Conservation (phyloP, 2,113 vertebrate species). For the Nicator chloris region DNA sequence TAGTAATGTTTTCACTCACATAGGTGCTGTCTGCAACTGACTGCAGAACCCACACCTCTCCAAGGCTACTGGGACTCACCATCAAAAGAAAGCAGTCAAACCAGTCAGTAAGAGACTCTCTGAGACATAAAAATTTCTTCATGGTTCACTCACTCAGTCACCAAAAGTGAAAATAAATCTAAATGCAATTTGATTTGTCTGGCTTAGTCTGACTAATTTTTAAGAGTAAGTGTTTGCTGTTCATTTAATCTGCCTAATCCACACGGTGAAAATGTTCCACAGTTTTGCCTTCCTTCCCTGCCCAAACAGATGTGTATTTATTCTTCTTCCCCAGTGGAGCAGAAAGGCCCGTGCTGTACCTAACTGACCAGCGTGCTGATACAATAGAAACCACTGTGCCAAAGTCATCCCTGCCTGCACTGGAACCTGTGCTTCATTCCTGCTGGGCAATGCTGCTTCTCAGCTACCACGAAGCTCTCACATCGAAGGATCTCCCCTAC, state of each 20-base stretch:
- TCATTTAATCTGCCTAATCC: background rate
- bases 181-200: background rate
- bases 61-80: background rate
- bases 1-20: background rate
- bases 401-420: background rate
- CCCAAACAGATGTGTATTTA: background rate
- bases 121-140: background rate
- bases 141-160: background rate
- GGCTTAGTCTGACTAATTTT: background rate
- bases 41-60: background rate
- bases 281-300: background rate
- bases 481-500: background rate
- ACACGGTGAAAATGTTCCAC: background rate
- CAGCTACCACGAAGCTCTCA: background rate
- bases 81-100: background rate
- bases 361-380: background rate
- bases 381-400: background rate
- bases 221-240: background rate
- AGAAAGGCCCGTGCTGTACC: slow-evolving; percentile 19
- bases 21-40: background rate
- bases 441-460: background rate
- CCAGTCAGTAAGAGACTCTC: background rate
- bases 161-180: background rate
- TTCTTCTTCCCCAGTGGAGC: background rate
- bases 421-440: background rate